phyloP scores from a whole-genome alignment of 2,113 vertebrate genomes.

The Phyllostomus hastatus region DNA sequence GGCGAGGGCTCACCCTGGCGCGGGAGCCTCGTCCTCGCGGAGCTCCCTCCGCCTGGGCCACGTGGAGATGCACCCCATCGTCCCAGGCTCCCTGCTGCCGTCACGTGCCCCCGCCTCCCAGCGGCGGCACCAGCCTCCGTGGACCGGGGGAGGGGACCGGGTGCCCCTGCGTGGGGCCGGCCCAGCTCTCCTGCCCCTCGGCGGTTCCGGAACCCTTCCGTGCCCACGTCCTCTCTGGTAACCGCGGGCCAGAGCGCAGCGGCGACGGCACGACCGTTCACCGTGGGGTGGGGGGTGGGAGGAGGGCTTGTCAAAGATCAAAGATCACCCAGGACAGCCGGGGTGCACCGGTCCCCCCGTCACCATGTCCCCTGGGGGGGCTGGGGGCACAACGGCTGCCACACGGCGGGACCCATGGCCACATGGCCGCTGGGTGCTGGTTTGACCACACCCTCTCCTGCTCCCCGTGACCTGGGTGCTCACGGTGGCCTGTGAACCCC shows the following conservation, averaged over 20 bases:
- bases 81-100: not conserved
- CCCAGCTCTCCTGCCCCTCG: not conserved
- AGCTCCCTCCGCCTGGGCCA: not conserved
- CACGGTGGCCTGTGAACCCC: fast-evolving
- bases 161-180: not conserved
- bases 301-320: not conserved
- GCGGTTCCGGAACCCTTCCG: not conserved
- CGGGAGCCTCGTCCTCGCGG: not conserved
- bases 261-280: fast-evolving
- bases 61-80: not conserved
- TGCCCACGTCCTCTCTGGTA: not conserved
- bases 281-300: not conserved
- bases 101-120: not conserved
- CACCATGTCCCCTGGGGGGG: not conserved
- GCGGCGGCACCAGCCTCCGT: not conserved
- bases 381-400: not conserved
- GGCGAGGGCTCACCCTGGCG: not conserved
- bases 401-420: not conserved
- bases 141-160: not conserved
- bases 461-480: not conserved
- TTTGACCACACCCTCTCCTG: not conserved
- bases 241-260: fast-evolving
- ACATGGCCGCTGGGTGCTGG: not conserved
- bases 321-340: too few species aligned
- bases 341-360: not conserved